Evolutionary conservation across 2,113 vertebrate genomes (phyloP).

Genomic region (Centropus unirufus): DNA sequence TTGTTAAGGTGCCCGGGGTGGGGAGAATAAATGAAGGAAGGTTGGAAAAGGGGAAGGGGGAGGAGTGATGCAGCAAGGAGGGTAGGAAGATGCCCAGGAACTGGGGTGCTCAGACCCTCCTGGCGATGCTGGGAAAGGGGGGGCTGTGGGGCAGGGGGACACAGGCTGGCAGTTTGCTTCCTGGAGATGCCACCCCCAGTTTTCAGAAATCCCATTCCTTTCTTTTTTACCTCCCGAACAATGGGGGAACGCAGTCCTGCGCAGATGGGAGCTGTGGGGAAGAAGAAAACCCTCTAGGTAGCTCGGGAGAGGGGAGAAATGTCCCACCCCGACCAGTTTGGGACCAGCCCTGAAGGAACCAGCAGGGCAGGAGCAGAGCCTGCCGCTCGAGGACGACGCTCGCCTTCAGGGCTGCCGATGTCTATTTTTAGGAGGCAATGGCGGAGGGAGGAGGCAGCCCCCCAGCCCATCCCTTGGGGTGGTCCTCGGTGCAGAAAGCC

Average conservation of each 20-base stretch:
- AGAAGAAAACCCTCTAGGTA: background rate
- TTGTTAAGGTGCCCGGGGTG: background rate
- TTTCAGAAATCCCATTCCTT: background rate
- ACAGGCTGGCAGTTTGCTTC: background rate
- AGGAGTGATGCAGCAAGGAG: background rate
- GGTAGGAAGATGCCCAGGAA: background rate
- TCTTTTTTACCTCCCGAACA: background rate
- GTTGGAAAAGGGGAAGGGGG: background rate
- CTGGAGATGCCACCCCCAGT: background rate
- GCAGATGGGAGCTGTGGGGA: background rate
- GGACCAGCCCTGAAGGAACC: background rate
- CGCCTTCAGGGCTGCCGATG: background rate
- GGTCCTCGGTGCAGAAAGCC: background rate
- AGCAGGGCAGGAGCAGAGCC: background rate
- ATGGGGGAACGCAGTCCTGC: accelerated
- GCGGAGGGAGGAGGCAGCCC: background rate
- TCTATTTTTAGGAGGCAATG: background rate
- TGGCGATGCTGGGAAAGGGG: background rate
- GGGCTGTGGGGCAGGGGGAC: background rate
- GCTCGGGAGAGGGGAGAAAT: background rate
- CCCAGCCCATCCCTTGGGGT: accelerated
- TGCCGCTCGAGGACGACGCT: background rate
- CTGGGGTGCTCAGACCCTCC: background rate
- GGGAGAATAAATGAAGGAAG: background rate
- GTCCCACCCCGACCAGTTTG: background rate